Base-by-base conservation (phyloP, 2,797 vertebrate genomes). In the Sphaeramia orbicularis region DNA sequence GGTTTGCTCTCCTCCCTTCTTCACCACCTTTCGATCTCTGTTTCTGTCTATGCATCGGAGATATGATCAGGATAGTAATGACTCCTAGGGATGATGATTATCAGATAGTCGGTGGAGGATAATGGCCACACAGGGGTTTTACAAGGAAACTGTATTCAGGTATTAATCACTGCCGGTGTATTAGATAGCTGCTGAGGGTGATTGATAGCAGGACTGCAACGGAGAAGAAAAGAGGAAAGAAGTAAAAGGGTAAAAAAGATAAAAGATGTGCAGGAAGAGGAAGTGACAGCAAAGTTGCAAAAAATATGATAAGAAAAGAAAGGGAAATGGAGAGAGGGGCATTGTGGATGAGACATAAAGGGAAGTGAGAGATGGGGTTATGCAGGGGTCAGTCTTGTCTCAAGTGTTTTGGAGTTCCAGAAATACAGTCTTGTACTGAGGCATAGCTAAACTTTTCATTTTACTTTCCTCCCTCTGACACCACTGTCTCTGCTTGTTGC, bases 61-160 rank as follows among this genome's bases (percentile, higher is more conserved):
- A 85, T 75, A 47, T 45, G 54, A 86, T 85, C 80, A 64, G 53
- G 45, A 42, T 62, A 62, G 50, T 75, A 85, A 87, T 87, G 82
- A 80, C 71, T 82, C 65, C 50, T 54, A 10, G 45, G 59, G 62
- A 64, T 40, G 51, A 76, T 62, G 49, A 69, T 79, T 80, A 88
- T 85, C 73, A 54, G 71, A 71, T 68, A 59, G 69, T 76, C n/a
- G 6, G 63, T 51, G 16, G 60, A 78, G 58, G 78, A 85, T 82
- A 85, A 89, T 84, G 79, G 71, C 68, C 72, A 2, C 71, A 41
- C 35, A 0, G 30, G 50, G 63, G 40, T 72, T 69, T 67, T 74
- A 80, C 56, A 57, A 1, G 3, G 77, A 57, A 75, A 63, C 65
- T 51, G 30, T 72, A 71, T 79, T 68, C 24, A 18, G 19, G 51